Evolutionary conservation across 2,888 invertebrate genomes (phyloP), one percentile per base, ranked within the genome.

Genomic region (Parnassius apollo): DNA sequence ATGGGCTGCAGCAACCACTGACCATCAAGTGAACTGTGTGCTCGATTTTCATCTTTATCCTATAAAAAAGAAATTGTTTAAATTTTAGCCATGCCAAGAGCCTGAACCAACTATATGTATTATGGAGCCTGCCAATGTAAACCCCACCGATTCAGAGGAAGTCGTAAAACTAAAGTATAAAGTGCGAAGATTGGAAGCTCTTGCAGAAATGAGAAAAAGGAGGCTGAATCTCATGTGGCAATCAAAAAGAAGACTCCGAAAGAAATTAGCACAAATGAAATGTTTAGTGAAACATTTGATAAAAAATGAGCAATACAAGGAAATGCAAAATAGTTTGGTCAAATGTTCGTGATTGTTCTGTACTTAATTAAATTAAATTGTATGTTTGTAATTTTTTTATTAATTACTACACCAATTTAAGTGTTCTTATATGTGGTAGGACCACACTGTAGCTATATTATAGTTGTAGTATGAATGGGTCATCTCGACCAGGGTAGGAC

Each of bases 211-310:
- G 18, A 75, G 87, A 49, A 86, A 83, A 65, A 76, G 73, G 45
- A 77, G 77, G 56, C 68, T 88, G 9, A 80, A 82, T 42, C 69
- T 80, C 0, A 78, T 88, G 80, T 83, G 85, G 83, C 85, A 83
- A 60, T 71, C 76, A 0, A 82, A 81, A 49, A 72, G 74, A 57
- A 71, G 82, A 25, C 71, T 88, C 10, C 68, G 71, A 48, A 82
- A 72, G 60, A 86, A 86, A 66, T 51, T 88, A n/a, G 77, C 80
- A 0, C 68, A 72, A 54, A 79, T 87, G 79, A 83, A 79, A 22
- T 64, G 66, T 52, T 70, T 87, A 62, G 74, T 89, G 4, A 80
- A 80, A 68, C 85, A 88, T 74, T 75, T 88, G 60, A 78, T 86
- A 9, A 81, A 75, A 64, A 71, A 75, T 65, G 82, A 79, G 64